Base-by-base conservation (phyloP, 2,113 vertebrate genomes). In the Pogona vitticeps region DNA sequence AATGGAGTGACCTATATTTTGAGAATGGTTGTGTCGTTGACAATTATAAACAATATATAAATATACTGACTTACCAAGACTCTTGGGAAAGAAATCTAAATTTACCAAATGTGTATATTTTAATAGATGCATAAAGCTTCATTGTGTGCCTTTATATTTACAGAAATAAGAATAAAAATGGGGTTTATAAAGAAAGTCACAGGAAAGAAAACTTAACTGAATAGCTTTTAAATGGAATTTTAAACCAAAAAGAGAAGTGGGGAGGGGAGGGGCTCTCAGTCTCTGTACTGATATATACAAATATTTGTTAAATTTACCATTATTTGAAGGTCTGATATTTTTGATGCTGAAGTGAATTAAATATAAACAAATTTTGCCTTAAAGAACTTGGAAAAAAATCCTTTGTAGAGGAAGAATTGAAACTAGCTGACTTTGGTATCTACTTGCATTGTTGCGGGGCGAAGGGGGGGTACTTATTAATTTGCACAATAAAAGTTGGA, bases 71-170 rank as follows among this genome's bases (percentile, higher is more conserved):
- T 93, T 89, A 92, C 90, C 88, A 85, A 96, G 91, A 94, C 91
- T 94, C 88, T 92, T 92, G 94, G 92, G 89, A 92, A 95, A 93
- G 90, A 95, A 95, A 72, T 93, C 92, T 95, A 96, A 96, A 95
- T 95, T 95, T 96, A 96, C 92, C 95, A 97, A 96, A 97, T 96
- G 95, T 96, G 96, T 97, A 96, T 97, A 97, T 97, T 97, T 97
- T 97, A 97, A 97, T 97, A 97, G 97, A 97, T 92, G 95, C 93
- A 95, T 97, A 96, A 97, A 97, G 95, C 95, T 97, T 97, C 96
- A 90, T 93, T 94, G 96, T 97, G 96, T 97, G 96, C 95, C 94
- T 97, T 97, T 93, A 94, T 92, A 94, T 96, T 95, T 87, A 76
- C 71, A 76, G 63, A 80, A 80, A 80, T n/a, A 67, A 71, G 36